These are phyloP conservation scores for Acanthosepion lycidas DNA, from an alignment of 2,888 invertebrate species.

Conservation along the genomic window DNA sequence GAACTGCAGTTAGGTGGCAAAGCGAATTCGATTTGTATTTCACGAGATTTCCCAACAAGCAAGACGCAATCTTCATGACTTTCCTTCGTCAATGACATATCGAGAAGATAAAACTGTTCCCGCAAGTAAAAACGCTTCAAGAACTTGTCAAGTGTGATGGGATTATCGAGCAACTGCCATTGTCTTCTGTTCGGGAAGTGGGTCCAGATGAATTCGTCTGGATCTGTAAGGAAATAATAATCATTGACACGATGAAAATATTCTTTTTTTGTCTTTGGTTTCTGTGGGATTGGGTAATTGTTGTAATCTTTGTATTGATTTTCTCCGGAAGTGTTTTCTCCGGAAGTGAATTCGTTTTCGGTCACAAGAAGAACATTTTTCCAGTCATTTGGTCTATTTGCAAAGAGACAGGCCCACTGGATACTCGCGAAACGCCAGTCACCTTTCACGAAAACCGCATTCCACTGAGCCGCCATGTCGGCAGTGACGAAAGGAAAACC, in stretches of 20 bases:
- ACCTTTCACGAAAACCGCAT: conserved; percentile 69
- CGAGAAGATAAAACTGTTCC: conserved; percentile 69
- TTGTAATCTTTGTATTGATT: conserved; percentile 61
- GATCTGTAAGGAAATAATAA: conserved; percentile 72
- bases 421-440: conserved; percentile 71
- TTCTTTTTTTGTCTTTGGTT: conserved; percentile 49
- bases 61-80: conserved; percentile 63
- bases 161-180: conserved; percentile 70
- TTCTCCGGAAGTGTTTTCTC: conserved; percentile 57
- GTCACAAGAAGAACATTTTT: conserved; percentile 67
- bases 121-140: conserved; percentile 69
- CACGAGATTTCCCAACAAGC: conserved; percentile 63
- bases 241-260: conserved; percentile 69
- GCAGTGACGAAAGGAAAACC: conserved; percentile 66
- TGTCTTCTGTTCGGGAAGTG: conserved; percentile 69
- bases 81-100: conserved; percentile 58
- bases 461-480: conserved; percentile 73
- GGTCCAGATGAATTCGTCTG: conserved; percentile 70
- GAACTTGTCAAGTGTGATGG: conserved; percentile 62
- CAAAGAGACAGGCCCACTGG: conserved; percentile 71
- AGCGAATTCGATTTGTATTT: conserved; percentile 65
- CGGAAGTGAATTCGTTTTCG: conserved; percentile 68
- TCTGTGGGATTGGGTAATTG: conserved; percentile 64
- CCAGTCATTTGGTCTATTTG: not conserved
- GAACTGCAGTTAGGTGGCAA: conserved; percentile 61